phyloP scores from a whole-genome alignment of 2,888 invertebrate species.

The Drosophila meridionalis region DNA sequence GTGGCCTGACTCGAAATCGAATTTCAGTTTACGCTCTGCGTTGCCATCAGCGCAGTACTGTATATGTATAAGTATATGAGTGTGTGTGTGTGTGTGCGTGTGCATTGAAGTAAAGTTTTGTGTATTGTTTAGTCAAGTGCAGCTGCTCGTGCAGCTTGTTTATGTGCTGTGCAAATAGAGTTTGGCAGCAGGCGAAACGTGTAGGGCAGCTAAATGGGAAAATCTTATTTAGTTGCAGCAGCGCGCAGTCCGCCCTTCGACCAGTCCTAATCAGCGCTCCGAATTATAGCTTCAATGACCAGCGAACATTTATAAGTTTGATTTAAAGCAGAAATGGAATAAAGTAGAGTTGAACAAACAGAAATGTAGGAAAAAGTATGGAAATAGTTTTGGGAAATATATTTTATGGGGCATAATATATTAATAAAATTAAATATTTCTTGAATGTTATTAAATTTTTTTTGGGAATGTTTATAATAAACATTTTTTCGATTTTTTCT shows the following conservation, averaged over 20 bases:
- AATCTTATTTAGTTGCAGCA: conserved; percentile 35
- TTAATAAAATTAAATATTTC: neutral
- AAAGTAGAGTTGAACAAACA: neutral
- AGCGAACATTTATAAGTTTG: neutral
- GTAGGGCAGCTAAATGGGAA: conserved; percentile 31
- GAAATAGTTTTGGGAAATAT: no score
- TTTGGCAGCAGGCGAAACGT: conserved; percentile 48
- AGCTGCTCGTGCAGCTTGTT: conserved; percentile 73
- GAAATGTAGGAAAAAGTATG: neutral
- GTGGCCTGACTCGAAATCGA: conserved; percentile 70
- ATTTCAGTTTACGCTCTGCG: conserved; percentile 58
- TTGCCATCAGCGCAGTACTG: conserved; percentile 22
- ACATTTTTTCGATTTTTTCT: no score
- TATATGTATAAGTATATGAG: conserved; percentile 19
- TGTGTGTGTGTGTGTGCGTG: conserved; percentile 24
- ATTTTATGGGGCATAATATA: neutral
- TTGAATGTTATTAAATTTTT: no score
- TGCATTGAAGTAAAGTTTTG: conserved; percentile 64
- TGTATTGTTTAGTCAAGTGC: conserved; percentile 80
- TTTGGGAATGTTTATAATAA: no score
- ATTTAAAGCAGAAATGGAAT: neutral
- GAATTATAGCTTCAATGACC: conserved; percentile 8
- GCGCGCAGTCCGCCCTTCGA: neutral
- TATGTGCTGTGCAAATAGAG: conserved; percentile 67
- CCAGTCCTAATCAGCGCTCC: conserved; percentile 22